These are phyloP conservation scores for Ciona savignyi DNA, from an alignment of 23 tunicate species.

Conservation along the genomic window DNA sequence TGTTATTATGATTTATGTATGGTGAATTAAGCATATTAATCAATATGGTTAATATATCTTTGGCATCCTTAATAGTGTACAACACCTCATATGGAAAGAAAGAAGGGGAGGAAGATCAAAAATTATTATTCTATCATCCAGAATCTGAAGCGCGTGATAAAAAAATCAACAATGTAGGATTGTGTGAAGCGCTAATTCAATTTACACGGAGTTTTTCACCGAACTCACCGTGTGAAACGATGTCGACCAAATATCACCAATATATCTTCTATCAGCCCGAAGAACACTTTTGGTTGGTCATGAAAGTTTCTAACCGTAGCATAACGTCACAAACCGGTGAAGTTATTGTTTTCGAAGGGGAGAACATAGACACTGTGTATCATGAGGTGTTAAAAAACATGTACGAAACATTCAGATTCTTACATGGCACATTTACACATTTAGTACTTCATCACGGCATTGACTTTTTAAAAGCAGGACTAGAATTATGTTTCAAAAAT, in stretches of 20 bases:
- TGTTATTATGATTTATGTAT: no score
- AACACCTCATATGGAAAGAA: constrained; percentile 53
- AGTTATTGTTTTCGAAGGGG: constrained; percentile 4
- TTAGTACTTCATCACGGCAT: not conserved
- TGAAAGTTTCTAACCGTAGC: constrained; percentile 18
- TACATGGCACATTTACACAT: constrained; percentile 24
- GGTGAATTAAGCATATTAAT: no score
- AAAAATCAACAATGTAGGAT: constrained; percentile 81
- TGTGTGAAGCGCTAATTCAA: constrained; percentile 87
- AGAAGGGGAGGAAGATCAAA: constrained; percentile 78
- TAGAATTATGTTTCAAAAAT: constrained; percentile 15
- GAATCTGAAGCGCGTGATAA: constrained; percentile 37
- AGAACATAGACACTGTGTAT: constrained; percentile 9
- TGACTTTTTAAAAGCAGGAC: constrained; percentile 9
- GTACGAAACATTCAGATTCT: constrained; percentile 33
- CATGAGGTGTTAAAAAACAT: constrained; percentile 23
- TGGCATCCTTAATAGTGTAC: constrained; percentile 52
- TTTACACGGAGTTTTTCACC: constrained; percentile 54
- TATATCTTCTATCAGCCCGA: constrained; percentile 69
- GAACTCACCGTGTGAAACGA: constrained; percentile 36
- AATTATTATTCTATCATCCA: constrained; percentile 67
- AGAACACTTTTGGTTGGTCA: constrained; percentile 68
- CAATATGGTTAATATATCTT: not conserved
- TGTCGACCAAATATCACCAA: constrained; percentile 49
- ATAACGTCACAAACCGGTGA: not conserved